Conservation (phyloP, 2,888 invertebrate species). For the Dolichomitus sp. region DNA sequence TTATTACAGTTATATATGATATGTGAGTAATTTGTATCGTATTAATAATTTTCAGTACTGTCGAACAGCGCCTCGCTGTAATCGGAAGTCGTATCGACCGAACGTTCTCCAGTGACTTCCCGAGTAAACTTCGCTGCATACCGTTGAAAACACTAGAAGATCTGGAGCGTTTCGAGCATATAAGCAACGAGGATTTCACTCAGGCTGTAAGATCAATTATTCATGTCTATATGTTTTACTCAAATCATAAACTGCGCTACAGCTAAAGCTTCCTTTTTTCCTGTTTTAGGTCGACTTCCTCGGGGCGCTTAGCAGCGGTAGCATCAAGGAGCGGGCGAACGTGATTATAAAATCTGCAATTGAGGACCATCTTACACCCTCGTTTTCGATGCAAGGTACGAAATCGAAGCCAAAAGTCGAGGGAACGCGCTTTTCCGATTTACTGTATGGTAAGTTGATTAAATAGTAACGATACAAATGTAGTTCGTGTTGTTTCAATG, state of each 20-base stretch:
- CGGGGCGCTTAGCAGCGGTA: not conserved
- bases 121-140: not conserved
- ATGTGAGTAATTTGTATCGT: not conserved
- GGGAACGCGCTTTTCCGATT: not conserved
- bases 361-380: not conserved
- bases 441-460: no score
- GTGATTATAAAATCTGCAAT: slow-evolving; percentile 7
- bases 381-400: slow-evolving; percentile 13
- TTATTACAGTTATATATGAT: not conserved
- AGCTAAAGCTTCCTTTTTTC: not conserved
- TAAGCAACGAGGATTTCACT: not conserved
- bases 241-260: no score
- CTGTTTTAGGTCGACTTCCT: slow-evolving; percentile 14
- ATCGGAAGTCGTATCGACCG: not conserved
- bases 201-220: not conserved
- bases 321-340: slow-evolving; percentile 1
- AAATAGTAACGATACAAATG: no score
- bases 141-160: slow-evolving; percentile 1
- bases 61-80: not conserved
- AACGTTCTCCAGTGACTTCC: slow-evolving; percentile 2
- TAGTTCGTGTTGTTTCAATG: no score
- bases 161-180: slow-evolving; percentile 1
- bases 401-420: slow-evolving; percentile 1
- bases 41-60: not conserved
- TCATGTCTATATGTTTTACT: no score